These are phyloP conservation scores for Fundulus diaphanus DNA, from an alignment of 2,797 vertebrate genomes.

Conservation along the genomic window DNA sequence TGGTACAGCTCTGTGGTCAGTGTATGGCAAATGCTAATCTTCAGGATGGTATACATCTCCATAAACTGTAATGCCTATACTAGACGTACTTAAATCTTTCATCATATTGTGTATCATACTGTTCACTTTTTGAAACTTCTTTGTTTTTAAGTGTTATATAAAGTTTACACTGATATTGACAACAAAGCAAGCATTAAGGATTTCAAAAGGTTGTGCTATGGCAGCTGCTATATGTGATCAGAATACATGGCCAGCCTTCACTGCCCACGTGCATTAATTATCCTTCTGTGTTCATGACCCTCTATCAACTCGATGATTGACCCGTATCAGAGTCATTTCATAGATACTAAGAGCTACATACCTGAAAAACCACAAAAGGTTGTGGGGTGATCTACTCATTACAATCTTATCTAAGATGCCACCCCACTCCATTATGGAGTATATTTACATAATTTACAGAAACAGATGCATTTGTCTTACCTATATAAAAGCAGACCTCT, in stretches of 20 bases:
- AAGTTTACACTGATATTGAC: too few relatives aligned
- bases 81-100: background rate
- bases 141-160: too few relatives aligned
- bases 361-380: background rate
- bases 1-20: background rate
- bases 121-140: too few relatives aligned
- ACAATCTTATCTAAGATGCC: background rate
- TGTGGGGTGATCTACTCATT: background rate
- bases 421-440: background rate
- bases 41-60: background rate
- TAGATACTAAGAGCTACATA: background rate
- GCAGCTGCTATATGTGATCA: background rate
- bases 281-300: background rate
- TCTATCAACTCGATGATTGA: background rate
- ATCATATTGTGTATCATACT: too few relatives aligned
- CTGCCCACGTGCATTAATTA: background rate
- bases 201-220: background rate
- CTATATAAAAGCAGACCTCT: too few relatives aligned
- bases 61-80: background rate
- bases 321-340: background rate
- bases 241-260: background rate
- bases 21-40: background rate
- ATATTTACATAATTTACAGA: background rate
- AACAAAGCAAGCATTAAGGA: background rate
- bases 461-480: slow-evolving; percentile 1